These are phyloP conservation scores for Cryptus viduatorius DNA, from an alignment of 2,888 invertebrate genomes.

Conservation along the genomic window DNA sequence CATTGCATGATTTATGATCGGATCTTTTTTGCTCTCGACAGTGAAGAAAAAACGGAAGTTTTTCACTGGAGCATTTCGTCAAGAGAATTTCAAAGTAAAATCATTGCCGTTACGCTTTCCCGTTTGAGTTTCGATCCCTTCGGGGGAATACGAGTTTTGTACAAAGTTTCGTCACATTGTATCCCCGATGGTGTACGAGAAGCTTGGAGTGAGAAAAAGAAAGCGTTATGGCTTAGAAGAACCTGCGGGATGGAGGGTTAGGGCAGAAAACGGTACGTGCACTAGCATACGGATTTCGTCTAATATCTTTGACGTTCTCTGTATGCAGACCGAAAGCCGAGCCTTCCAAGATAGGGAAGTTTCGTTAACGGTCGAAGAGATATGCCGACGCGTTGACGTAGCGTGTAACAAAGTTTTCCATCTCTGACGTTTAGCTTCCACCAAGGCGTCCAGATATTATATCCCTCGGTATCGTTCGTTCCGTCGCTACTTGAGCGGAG, in stretches of 20 bases:
- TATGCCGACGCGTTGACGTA: conserved; percentile 46
- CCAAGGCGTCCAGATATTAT: conserved; percentile 4
- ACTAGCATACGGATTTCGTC: conserved; percentile 58
- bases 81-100: conserved; percentile 65
- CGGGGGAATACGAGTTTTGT: background rate
- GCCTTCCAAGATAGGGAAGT: background rate
- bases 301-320: conserved; percentile 61
- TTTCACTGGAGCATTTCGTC: conserved; percentile 43
- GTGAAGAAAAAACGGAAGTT: conserved; percentile 5
- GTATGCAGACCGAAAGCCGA: conserved; percentile 37
- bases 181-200: background rate
- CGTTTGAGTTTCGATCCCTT: conserved; percentile 70
- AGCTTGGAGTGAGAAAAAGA: conserved; percentile 6
- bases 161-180: conserved; percentile 40
- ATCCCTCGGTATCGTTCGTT: conserved; percentile 14
- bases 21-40: background rate
- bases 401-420: conserved; percentile 51
- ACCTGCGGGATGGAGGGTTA: conserved; percentile 15
- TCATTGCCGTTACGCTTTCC: conserved; percentile 61
- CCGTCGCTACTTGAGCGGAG: conserved; percentile 3
- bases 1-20: conserved; percentile 44
- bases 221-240: conserved; percentile 13
- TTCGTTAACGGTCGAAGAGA: background rate
- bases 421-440: conserved; percentile 16
- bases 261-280: conserved; percentile 58